Conservation (phyloP, 2,113 vertebrate genomes). For the Pomatostomus ruficeps region DNA sequence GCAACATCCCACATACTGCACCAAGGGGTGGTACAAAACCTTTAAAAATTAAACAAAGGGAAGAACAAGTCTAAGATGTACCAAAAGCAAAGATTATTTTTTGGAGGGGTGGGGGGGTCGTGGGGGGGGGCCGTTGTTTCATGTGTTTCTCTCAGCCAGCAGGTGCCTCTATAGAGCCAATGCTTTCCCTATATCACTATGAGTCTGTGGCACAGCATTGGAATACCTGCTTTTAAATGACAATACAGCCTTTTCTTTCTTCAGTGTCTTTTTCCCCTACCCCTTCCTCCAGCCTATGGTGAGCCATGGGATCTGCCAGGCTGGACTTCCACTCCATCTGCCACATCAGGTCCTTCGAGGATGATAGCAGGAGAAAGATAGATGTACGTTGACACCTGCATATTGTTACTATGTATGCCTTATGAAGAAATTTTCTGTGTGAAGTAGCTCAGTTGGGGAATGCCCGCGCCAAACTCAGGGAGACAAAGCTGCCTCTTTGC, state of each 20-base stretch:
- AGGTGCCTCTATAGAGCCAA: constrained; percentile 65
- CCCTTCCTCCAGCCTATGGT: not conserved
- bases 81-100: not conserved
- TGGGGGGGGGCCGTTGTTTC: not conserved
- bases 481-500: not conserved
- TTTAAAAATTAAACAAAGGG: not conserved
- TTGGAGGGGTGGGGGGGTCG: no score
- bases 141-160: constrained; percentile 52
- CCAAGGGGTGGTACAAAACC: not conserved
- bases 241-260: not conserved
- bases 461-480: not conserved
- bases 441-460: not conserved
- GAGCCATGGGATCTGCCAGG: not conserved
- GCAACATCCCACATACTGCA: not conserved
- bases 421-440: not conserved
- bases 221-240: constrained; percentile 30
- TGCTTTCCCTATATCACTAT: not conserved
- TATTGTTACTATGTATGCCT: not conserved
- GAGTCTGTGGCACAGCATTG: not conserved
- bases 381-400: rapidly evolving
- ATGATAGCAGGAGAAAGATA: not conserved
- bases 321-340: not conserved
- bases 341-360: not conserved
- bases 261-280: not conserved
- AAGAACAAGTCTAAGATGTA: not conserved